Conservation (phyloP, 2,113 vertebrate genomes). For the Platycercus adscitus region DNA sequence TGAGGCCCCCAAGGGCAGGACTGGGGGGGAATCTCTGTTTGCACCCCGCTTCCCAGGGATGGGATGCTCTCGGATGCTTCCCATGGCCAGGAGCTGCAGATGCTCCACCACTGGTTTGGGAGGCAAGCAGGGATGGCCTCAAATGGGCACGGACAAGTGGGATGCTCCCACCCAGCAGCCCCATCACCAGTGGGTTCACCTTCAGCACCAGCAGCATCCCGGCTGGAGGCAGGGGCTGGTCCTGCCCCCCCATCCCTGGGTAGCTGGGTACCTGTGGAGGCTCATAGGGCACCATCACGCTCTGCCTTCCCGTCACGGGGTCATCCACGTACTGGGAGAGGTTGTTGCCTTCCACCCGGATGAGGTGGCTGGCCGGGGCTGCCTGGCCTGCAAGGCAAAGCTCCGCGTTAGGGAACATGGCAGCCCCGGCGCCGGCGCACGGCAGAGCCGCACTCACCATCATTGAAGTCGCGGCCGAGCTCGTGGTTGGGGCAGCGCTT, state of each 20-base stretch:
- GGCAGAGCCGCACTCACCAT: constrained; percentile 77
- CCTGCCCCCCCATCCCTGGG: fast-evolving
- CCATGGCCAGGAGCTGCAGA: not conserved
- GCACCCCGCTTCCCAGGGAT: fast-evolving
- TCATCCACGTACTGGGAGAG: constrained; percentile 95
- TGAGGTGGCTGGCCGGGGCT: constrained; percentile 94
- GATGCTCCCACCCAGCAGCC: not conserved
- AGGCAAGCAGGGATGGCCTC: fast-evolving
- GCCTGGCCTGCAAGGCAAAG: constrained; percentile 82
- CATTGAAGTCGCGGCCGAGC: constrained; percentile 94
- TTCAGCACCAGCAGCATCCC: not conserved
- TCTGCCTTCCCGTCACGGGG: constrained; percentile 92
- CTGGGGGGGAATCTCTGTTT: not conserved
- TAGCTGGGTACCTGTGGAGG: constrained; percentile 86
- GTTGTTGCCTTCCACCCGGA: constrained; percentile 95
- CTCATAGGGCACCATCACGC: constrained; percentile 93
- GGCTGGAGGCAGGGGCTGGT: not conserved
- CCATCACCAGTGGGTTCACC: fast-evolving
- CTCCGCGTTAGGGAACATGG: not conserved
- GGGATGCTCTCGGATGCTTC: not conserved
- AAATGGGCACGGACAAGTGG: not conserved
- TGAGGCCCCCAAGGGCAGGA: not conserved
- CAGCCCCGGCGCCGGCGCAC: not conserved
- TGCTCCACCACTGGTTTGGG: fast-evolving
- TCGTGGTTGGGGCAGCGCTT: constrained; percentile 98